Evolutionary conservation across 1,140 invertebrate species (phyloP), one percentile per base, ranked within the genome.

Genomic region (Heliconius congener): DNA sequence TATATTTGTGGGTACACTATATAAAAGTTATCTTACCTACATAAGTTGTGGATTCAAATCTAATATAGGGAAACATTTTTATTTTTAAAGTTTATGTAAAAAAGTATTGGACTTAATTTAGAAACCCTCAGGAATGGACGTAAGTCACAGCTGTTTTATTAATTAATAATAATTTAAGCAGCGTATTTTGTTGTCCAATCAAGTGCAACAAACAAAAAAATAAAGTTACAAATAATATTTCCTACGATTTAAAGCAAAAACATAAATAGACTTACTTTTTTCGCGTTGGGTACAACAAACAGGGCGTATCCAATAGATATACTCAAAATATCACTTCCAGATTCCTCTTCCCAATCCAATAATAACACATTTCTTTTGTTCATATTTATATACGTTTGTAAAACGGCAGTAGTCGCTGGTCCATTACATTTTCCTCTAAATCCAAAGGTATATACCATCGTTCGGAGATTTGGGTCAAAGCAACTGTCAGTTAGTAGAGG

Each of bases 301-400:
- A 92, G 66, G 4, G 83, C 89, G 73, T 94, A 94, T 6, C 89
- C 86, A 39, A 93, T 71, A 0, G 88, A 79, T 74, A 92, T 88
- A 8, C 93, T 91, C 8, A 93, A 75, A 11, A 87, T 13, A 3
- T 90, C 89, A 72, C 86, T 90, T 37, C 77, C 84, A 1, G 92
- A 92, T 81, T 94, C 92, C 30, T 91, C 83, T 71, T 93, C 85
- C 93, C 93, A 94, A 60, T 94, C 90, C 8, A 94, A 50, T 0
- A 94, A 85, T 8, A 93, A 57, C 0, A 93, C 86, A 71, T 94
- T 94, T 60, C 85, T 89, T 85, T 94, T 92, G 72, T 82, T 90
- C 0, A 84, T 90, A 2, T 77, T 75, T 37, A 94, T 77, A 52
- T 93, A 94, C 16, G 88, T 86, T 2, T 76, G 83, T 0, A 94